Percentiles rank a stretch among this genome's conserved stretches.
Conservation (phyloP, 1,140 invertebrate species). For the Theocolax elegans region DNA sequence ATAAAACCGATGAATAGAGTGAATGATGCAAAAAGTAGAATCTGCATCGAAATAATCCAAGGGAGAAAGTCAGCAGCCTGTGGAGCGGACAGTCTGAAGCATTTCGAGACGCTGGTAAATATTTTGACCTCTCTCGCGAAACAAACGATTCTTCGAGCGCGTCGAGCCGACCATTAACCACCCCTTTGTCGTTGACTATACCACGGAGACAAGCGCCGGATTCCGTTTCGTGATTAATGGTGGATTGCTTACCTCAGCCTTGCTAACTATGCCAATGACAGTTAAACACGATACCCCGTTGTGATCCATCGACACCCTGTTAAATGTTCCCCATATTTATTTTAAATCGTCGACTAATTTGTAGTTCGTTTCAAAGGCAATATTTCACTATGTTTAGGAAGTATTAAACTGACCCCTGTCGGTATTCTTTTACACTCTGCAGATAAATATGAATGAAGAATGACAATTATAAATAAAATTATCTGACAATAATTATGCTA, state of each 20-base stretch:
- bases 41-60: not conserved
- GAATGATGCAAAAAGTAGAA: not conserved
- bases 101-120: conserved; percentile 18
- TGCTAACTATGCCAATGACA: conserved; percentile 4
- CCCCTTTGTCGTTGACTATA: conserved; percentile 21
- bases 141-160: conserved; percentile 17
- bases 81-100: not conserved
- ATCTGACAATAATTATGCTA: too few species aligned
- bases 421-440: too few species aligned
- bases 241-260: not conserved
- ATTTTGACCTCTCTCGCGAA: conserved; percentile 19
- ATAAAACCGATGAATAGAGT: not conserved
- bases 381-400: too few species aligned
- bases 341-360: too few species aligned
- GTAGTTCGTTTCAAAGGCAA: too few species aligned
- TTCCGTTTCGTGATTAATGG: conserved; percentile 9
- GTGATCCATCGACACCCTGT: not conserved
- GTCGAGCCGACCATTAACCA: conserved; percentile 13
- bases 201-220: not conserved
- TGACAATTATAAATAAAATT: too few species aligned
- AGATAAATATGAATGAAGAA: too few species aligned
- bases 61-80: not conserved
- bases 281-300: not conserved
- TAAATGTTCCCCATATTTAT: too few species aligned
- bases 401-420: too few species aligned